Conservation (phyloP, 2,888 invertebrate genomes). For the Liposcelis brunnea region DNA sequence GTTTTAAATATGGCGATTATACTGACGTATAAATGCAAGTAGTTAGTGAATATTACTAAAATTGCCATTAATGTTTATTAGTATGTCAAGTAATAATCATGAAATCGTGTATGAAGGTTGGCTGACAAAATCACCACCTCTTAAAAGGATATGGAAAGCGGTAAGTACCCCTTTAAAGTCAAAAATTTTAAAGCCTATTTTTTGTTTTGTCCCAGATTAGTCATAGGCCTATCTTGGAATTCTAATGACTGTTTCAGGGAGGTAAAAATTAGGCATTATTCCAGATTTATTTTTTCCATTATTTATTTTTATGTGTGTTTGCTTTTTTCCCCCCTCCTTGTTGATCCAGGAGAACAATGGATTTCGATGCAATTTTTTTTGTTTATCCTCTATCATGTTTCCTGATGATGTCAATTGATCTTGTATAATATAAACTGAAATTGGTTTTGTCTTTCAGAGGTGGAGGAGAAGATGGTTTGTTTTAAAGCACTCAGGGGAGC, state of each 20-base stretch:
- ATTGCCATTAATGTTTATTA: slow-evolving; percentile 2
- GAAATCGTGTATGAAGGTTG: slow-evolving; percentile 81
- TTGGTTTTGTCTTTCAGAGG: slow-evolving; percentile 47
- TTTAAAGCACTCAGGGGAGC: slow-evolving; percentile 73
- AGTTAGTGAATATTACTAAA: slow-evolving; percentile 9
- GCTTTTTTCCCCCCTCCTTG: slow-evolving; percentile 14
- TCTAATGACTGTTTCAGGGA: no score
- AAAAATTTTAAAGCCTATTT: not conserved
- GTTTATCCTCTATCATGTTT: no score
- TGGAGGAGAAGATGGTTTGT: slow-evolving; percentile 94
- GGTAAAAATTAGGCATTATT: not conserved
- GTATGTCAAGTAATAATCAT: slow-evolving; percentile 34
- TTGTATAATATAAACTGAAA: no score
- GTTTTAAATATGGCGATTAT: slow-evolving; percentile 3
- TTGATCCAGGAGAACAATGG: no score
- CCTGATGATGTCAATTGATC: no score
- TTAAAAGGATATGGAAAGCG: slow-evolving; percentile 81
- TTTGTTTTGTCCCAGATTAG: slow-evolving; percentile 9
- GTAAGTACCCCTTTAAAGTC: slow-evolving; percentile 41
- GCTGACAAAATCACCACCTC: slow-evolving; percentile 90
- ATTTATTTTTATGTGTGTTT: slow-evolving; percentile 13
- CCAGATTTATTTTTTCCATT: slow-evolving; percentile 10
- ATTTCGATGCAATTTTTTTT: no score
- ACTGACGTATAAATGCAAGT: slow-evolving; percentile 6
- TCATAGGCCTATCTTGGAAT: not conserved